Evolutionary conservation across 2,888 invertebrate species (phyloP), one percentile per base, ranked within the genome.

Genomic region (Mimumesa dahlbomi): DNA sequence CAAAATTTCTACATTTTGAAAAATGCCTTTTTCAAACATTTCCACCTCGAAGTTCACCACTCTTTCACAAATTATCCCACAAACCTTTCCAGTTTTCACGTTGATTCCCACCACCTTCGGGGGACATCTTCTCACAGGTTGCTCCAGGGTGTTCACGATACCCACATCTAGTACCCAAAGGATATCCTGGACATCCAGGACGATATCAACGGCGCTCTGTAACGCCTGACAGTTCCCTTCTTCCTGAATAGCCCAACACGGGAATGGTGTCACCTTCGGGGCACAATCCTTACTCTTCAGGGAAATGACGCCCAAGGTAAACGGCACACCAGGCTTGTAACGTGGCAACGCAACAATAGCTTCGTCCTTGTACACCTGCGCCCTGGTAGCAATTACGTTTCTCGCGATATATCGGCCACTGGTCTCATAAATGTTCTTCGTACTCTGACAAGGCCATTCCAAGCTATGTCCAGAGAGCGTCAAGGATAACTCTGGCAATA

Each of bases 121-220:
- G 0, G 93, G 91, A 79, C 94, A 94, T 9, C 92, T 91, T 56
- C 93, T 91, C 3, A 92, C 90, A 0, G 95, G 94, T 0, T 91
- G 90, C 64, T 93, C 92, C 59, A 94, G 81, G 0, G 93, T 93
- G 74, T 95, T 93, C 0, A 94, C 92, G 43, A 94, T 91, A 11
- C 95, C 95, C 9, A 91, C 92, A 83, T 95, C 95, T 68, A 95
- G 88, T 0, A 93, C 91, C 95, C 95, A 95, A 6, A 95, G 90
- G 69, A 93, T 92, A 46, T 93, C 93, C 86, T 94, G 91, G 4
- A 86, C 73, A 73, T 93, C 93, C 21, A 92, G 85, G 84, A 91
- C 90, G 53, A 94, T 88, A 82, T 95, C 95, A 0, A 95, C 92
- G 1, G 93, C 94, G 56, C 93, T 94, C 81, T 95, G 94, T 14